phyloP scores from a whole-genome alignment of 2,888 invertebrate genomes.

The Cybosia mesomella region DNA sequence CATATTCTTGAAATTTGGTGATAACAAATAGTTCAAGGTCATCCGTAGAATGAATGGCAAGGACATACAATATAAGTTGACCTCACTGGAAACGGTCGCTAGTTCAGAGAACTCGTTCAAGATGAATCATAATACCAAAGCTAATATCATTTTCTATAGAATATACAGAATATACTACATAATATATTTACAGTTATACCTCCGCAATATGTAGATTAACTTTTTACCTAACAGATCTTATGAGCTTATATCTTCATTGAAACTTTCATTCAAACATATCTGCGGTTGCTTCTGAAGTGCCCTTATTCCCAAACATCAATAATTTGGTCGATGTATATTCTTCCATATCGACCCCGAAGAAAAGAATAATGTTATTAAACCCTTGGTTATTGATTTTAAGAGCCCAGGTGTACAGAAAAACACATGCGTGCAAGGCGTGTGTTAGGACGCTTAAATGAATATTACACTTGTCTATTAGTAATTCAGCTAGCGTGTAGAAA shows the following conservation, averaged over 20 bases:
- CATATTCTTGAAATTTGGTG: too few species aligned
- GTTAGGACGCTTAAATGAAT: neutral
- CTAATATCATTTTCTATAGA: neutral
- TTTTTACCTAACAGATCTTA: neutral
- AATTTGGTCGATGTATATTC: neutral
- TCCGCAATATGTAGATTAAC: neutral
- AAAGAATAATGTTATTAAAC: neutral
- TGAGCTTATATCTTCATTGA: neutral
- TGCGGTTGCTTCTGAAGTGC: neutral
- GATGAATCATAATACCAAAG: neutral
- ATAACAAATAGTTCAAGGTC: neutral
- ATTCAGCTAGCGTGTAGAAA: neutral
- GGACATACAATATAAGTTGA: neutral
- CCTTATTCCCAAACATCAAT: neutral
- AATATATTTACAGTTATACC: neutral
- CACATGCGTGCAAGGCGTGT: constrained; percentile 1
- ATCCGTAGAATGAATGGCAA: neutral
- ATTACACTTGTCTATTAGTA: neutral
- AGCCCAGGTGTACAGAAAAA: neutral
- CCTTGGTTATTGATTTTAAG: constrained; percentile 1
- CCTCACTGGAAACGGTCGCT: neutral
- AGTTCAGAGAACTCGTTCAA: too few species aligned
- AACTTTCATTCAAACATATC: neutral
- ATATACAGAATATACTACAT: neutral
- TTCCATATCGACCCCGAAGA: neutral